Conservation (phyloP, 2,113 vertebrate genomes). For the Mustelus asterias region DNA sequence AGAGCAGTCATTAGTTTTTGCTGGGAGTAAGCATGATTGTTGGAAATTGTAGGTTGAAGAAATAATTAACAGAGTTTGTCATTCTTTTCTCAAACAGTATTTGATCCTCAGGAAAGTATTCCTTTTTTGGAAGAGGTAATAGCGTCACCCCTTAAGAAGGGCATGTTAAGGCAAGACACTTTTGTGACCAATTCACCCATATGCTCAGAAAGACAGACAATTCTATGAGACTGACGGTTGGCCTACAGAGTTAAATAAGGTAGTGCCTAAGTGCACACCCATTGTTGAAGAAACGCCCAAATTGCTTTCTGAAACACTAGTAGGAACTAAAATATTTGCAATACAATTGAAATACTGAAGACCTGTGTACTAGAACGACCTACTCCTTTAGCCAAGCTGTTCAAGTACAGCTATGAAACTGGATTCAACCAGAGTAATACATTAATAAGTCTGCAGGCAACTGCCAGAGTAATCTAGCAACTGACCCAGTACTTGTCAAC, state of each 20-base stretch:
- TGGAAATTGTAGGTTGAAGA: background rate
- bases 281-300: background rate
- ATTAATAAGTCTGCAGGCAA: background rate
- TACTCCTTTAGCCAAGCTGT: background rate
- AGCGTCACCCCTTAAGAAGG: no score
- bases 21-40: background rate
- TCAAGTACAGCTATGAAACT: background rate
- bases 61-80: background rate
- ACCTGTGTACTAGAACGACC: background rate
- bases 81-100: background rate
- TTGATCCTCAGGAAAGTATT: background rate
- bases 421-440: background rate
- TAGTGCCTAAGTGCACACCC: no score
- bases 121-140: no score
- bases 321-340: no score
- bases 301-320: background rate
- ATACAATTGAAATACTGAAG: background rate
- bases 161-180: no score
- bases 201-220: no score
- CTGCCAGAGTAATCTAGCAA: background rate
- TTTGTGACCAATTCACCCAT: no score
- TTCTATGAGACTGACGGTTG: no score
- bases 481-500: background rate
- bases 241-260: no score
- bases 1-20: background rate